phyloP scores from a whole-genome alignment of 2,888 invertebrate species.

The Phyllotreta cruciferae region DNA sequence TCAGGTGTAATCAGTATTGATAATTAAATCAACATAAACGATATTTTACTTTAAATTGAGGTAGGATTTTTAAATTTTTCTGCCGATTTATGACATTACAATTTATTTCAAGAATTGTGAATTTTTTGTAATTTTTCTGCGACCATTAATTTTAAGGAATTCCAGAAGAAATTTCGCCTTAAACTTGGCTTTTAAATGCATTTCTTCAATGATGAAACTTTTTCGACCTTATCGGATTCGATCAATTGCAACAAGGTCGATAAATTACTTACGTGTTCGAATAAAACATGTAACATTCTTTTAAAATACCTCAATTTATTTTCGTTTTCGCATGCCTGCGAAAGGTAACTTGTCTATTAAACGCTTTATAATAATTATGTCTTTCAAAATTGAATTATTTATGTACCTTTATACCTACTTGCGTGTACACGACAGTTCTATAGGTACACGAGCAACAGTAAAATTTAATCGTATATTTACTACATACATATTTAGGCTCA shows the following conservation, averaged over 20 bases:
- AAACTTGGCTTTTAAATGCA: conserved; percentile 1
- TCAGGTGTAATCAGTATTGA: too few relatives aligned
- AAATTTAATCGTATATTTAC: too few relatives aligned
- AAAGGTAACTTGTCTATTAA: conserved; percentile 13
- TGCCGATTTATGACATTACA: too few relatives aligned
- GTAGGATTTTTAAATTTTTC: too few relatives aligned
- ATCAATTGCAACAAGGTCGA: conserved; percentile 7
- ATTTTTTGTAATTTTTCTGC: too few relatives aligned
- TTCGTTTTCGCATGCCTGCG: conserved; percentile 4
- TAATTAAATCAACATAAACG: too few relatives aligned
- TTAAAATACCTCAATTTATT: conserved; percentile 12
- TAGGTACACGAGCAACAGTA: neutral
- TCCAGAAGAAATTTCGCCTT: neutral
- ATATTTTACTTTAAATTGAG: too few relatives aligned
- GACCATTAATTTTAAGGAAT: too few relatives aligned
- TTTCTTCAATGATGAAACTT: too few relatives aligned
- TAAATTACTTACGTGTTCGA: neutral
- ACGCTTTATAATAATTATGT: conserved; percentile 5
- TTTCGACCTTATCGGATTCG: conserved; percentile 11
- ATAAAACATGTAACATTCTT: conserved; percentile 16
- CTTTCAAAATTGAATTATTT: conserved; percentile 7
- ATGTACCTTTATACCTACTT: conserved; percentile 3
- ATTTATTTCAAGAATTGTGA: too few relatives aligned
- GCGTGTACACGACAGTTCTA: neutral
- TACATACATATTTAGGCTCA: too few relatives aligned